Evolutionary conservation across 2,888 invertebrate species (phyloP).

Genomic region (Physocephala rufipes): DNA sequence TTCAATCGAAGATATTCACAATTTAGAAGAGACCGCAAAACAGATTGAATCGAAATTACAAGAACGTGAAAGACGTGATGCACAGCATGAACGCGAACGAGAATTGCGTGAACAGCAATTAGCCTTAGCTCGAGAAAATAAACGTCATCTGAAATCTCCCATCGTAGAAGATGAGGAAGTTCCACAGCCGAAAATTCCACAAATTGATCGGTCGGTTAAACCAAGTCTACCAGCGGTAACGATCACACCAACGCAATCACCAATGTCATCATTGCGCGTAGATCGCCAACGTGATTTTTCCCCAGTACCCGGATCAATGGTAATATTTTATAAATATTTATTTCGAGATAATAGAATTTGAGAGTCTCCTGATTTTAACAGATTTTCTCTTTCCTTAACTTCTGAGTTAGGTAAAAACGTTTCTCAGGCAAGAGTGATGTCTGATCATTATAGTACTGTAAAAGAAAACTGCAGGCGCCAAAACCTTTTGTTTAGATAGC

Average conservation of each 20-base stretch:
- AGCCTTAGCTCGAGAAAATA: slow-evolving; percentile 67
- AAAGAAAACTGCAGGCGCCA: no score
- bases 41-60: slow-evolving; percentile 68
- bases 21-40: slow-evolving; percentile 61
- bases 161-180: slow-evolving; percentile 33
- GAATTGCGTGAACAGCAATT: slow-evolving; percentile 68
- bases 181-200: slow-evolving; percentile 63
- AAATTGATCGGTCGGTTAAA: slow-evolving; percentile 73
- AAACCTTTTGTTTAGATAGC: no score
- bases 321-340: slow-evolving; percentile 57
- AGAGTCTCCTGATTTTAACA: no score
- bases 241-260: not conserved
- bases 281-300: slow-evolving; percentile 69
- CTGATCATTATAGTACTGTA: no score
- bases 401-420: no score
- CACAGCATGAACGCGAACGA: slow-evolving; percentile 67
- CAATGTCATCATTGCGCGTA: slow-evolving; percentile 40
- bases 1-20: slow-evolving; percentile 51
- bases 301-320: slow-evolving; percentile 70
- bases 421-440: no score
- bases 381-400: no score
- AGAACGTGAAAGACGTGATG: slow-evolving; percentile 67
- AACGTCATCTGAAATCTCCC: slow-evolving; percentile 60
- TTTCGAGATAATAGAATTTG: not conserved
- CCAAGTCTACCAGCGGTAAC: slow-evolving; percentile 58